Evolutionary conservation across 2,113 vertebrate genomes (phyloP).

Genomic region (Heterochromis multidens): DNA sequence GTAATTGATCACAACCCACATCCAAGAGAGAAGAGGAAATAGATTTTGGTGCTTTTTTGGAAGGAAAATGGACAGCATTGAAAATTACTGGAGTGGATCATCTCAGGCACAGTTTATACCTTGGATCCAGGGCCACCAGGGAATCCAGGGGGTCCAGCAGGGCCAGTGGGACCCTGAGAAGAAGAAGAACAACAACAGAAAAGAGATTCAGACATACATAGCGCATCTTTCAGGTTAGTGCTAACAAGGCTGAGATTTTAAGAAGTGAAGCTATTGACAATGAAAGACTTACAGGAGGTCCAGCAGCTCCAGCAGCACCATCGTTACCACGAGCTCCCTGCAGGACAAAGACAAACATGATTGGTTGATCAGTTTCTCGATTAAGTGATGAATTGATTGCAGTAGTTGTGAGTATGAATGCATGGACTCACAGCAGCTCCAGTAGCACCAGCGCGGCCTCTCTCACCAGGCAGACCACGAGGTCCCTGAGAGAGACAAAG

Average conservation of each 20-base stretch:
- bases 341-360: background rate
- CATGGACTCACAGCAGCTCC: slow-evolving; percentile 90
- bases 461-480: slow-evolving; percentile 94
- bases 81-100: background rate
- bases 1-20: background rate
- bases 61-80: background rate
- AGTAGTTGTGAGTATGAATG: background rate
- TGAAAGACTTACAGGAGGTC: slow-evolving; percentile 86
- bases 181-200: slow-evolving; percentile 2
- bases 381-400: background rate
- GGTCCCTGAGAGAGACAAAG: slow-evolving; percentile 79
- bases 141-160: slow-evolving; percentile 94
- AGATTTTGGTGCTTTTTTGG: background rate
- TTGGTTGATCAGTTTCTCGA: background rate
- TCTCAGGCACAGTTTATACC: slow-evolving; percentile 68
- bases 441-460: slow-evolving; percentile 87
- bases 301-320: slow-evolving; percentile 89
- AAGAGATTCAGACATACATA: background rate
- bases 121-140: slow-evolving; percentile 95
- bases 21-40: background rate
- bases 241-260: background rate
- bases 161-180: slow-evolving; percentile 90
- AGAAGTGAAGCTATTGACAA: background rate
- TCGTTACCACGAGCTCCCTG: slow-evolving; percentile 98
- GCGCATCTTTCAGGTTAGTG: background rate